Evolutionary conservation across 2,797 vertebrate species (phyloP).

Genomic region (Cheirogaleus major): DNA sequence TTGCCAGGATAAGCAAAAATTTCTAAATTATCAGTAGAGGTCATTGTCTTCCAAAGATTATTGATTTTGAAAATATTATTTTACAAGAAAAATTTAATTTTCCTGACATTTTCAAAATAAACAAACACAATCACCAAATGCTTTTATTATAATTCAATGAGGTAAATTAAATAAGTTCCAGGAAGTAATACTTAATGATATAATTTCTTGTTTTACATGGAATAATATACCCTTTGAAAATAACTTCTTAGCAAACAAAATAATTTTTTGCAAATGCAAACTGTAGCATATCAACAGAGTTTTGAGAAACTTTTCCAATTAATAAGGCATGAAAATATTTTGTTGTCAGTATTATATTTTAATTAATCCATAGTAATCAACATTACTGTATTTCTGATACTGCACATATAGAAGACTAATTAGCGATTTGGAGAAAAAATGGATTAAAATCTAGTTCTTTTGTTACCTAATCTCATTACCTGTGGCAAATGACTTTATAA

Average conservation of each 20-base stretch:
- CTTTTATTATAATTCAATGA: conserved; percentile 22
- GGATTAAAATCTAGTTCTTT: not conserved
- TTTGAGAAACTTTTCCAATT: not conserved
- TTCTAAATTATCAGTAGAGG: not conserved
- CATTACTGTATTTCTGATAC: not conserved
- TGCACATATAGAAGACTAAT: not conserved
- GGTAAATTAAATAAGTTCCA: not conserved
- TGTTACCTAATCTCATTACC: not conserved
- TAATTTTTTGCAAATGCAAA: not conserved
- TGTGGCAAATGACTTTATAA: not conserved
- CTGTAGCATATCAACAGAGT: not conserved
- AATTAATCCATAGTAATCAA: not conserved
- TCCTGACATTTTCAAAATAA: conserved; percentile 60
- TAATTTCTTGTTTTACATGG: not conserved
- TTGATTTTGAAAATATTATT: conserved; percentile 63
- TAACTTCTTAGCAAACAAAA: not conserved
- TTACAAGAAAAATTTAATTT: conserved; percentile 58
- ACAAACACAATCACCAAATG: conserved; percentile 59
- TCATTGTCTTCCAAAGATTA: conserved; percentile 34
- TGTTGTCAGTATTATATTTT: not conserved
- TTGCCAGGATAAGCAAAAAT: not conserved
- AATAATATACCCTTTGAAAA: not conserved
- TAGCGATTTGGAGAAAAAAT: not conserved
- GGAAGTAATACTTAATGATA: not conserved
- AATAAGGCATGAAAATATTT: not conserved